Evolutionary conservation across 2,113 vertebrate genomes (phyloP), one percentile per base, ranked within the genome.

Genomic region (Atherinomorus stipes): DNA sequence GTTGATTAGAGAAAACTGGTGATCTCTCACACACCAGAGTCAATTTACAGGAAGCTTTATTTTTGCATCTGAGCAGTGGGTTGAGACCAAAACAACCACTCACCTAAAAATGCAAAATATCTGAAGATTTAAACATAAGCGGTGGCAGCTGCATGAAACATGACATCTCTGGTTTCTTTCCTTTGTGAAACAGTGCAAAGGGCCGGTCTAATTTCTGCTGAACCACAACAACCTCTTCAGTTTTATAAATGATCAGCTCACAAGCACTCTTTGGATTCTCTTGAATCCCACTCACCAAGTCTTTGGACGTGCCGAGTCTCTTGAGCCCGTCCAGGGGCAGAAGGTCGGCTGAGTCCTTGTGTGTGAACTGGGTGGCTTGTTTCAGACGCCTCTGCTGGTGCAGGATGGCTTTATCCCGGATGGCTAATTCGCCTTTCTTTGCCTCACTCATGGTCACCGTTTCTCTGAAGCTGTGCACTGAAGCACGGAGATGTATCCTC

Each of bases 341-440:
- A 86, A 99, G 95, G 92, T 98, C 97, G 11, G 97, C 97, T 0
- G 97, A 99, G 93, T 99, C 97, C 93, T 98, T 97, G 94, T 99
- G 97, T 19, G 93, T 93, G 86, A 99, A 99, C 93, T 96, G 96
- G 13, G 95, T 97, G 84, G 96, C 95, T 91, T 99, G 97, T 77
- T 97, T 98, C 64, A 97, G 95, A 18, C 95, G 94, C 28, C 96
- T 92, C 86, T 97, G 96, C 94, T 96, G 97, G 85, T 96, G 95
- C 89, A 97, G 94, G 85, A 95, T 93, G 76, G 96, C 96, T 92
- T 94, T 95, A 81, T 96, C 95, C 80, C 91, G 91, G 68, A 96
- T 91, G 78, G 95, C 95, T 44, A 95, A 85, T 76, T 96, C 95
- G 10, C 85, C 88, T 66, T 93, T 95, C 85, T 92, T 94, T 21